Percentiles rank a stretch among this genome's conserved stretches.
These are phyloP conservation scores for Alviniconcha marisindica DNA, from an alignment of 1,140 invertebrate genomes.

Conservation along the genomic window DNA sequence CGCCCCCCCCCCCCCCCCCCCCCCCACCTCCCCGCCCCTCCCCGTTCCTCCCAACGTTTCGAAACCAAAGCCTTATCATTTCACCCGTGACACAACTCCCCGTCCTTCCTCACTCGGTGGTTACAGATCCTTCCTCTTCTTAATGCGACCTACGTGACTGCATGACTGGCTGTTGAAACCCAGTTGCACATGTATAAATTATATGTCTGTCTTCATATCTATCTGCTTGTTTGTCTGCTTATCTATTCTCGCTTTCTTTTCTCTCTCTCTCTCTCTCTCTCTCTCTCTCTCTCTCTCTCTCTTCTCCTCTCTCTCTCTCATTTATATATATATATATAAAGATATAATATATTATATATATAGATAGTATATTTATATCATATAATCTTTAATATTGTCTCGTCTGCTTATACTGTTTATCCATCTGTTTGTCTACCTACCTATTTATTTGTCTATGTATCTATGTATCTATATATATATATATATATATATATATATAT, in stretches of 20 bases:
- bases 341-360: too few species aligned
- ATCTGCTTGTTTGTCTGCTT: neutral
- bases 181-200: too few species aligned
- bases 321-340: neutral
- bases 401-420: neutral
- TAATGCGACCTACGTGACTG: too few species aligned
- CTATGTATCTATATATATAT: neutral
- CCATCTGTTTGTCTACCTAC: neutral
- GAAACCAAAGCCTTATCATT: too few species aligned
- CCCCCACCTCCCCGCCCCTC: too few species aligned
- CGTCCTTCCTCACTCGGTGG: too few species aligned
- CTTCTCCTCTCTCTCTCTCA: neutral
- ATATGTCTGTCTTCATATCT: neutral
- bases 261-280: neutral
- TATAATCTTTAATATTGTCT: neutral
- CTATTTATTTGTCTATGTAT: neutral
- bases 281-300: neutral
- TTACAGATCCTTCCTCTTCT: too few species aligned
- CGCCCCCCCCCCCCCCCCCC: too few species aligned
- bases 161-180: too few species aligned
- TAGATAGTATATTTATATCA: neutral
- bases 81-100: too few species aligned
- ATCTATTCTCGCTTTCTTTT: neutral
- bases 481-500: neutral
- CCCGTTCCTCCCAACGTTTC: too few species aligned